Conservation (phyloP, 2,888 invertebrate genomes). For the Campoplex capitator region DNA sequence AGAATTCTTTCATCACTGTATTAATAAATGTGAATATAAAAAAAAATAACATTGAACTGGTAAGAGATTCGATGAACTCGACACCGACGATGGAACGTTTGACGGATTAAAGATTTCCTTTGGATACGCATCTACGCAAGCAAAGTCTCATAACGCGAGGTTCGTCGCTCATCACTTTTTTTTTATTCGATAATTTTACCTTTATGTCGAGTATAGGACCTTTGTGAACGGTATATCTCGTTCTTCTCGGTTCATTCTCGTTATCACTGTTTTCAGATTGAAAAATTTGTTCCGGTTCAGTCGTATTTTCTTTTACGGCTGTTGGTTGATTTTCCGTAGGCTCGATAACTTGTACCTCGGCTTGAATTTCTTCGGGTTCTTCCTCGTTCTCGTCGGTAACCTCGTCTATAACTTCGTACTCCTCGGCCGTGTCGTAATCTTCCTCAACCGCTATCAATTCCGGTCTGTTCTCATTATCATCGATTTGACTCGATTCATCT, state of each 20-base stretch:
- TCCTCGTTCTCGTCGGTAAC: conserved; percentile 40
- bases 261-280: conserved; percentile 42
- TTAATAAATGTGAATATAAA: neutral
- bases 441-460: conserved; percentile 60
- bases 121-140: conserved; percentile 26
- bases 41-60: neutral
- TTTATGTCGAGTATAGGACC: conserved; percentile 83
- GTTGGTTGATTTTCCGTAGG: neutral
- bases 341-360: conserved; percentile 45
- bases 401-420: conserved; percentile 49
- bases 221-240: conserved; percentile 80
- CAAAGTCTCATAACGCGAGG: conserved; percentile 37
- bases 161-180: conserved; percentile 5
- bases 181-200: conserved; percentile 75
- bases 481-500: conserved; percentile 15
- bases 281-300: neutral
- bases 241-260: conserved; percentile 71
- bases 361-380: conserved; percentile 8
- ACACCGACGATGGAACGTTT: neutral
- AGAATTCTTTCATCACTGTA: neutral
- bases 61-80: no score
- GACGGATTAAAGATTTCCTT: neutral
- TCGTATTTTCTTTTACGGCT: neutral
- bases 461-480: conserved; percentile 16
- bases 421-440: conserved; percentile 41